Evolutionary conservation across 2,797 vertebrate genomes (phyloP).

Genomic region (Sebastes diploproa): DNA sequence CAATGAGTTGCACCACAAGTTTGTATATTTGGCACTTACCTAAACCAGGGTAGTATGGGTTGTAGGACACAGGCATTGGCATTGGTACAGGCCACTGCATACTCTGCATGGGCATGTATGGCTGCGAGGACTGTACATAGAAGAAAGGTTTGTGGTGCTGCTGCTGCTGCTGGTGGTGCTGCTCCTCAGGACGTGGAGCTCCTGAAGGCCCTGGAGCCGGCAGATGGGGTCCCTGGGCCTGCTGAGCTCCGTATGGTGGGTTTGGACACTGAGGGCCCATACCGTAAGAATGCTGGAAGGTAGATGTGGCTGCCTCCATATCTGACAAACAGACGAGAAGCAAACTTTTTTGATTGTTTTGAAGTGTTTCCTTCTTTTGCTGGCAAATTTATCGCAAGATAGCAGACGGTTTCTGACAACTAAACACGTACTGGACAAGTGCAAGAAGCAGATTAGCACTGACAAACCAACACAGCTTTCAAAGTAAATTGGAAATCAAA

Average conservation of each 20-base stretch:
- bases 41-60: conserved; percentile 77
- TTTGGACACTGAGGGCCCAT: conserved; percentile 51
- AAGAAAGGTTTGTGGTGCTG: conserved; percentile 79
- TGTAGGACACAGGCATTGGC: conserved; percentile 72
- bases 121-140: conserved; percentile 79
- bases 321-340: not conserved
- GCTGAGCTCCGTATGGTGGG: conserved; percentile 31
- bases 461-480: conserved; percentile 3
- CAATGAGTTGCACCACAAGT: not conserved
- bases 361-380: not conserved
- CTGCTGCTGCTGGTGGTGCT: conserved; percentile 54
- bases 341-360: not conserved
- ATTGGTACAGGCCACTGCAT: conserved; percentile 79
- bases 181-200: conserved; percentile 61
- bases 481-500: conserved; percentile 32
- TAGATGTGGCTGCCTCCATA: conserved; percentile 65
- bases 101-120: conserved; percentile 77
- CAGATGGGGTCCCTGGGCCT: conserved; percentile 23
- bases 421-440: not conserved
- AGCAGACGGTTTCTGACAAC: not conserved
- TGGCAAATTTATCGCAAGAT: not conserved
- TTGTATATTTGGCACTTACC: conserved; percentile 46
- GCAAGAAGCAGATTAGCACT: conserved; percentile 4
- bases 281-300: conserved; percentile 43
- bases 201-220: conserved; percentile 32